Evolutionary conservation across 2,113 vertebrate species (phyloP), one percentile per base, ranked within the genome.

Genomic region (Rana temporaria): DNA sequence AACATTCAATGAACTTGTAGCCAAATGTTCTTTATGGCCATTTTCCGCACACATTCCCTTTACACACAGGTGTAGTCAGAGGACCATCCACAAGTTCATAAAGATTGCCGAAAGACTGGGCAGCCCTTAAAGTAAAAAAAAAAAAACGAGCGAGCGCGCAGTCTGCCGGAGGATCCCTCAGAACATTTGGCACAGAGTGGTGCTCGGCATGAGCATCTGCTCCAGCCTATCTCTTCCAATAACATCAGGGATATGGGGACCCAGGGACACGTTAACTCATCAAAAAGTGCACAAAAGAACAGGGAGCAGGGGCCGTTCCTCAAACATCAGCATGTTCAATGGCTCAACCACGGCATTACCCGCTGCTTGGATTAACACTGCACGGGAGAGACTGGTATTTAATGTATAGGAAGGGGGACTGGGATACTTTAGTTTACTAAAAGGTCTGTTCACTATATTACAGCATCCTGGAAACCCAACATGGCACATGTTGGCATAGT

Each of bases 221-320:
- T 90, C 84, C 56, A 66, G 72, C 86, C 85, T 62, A 84, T 85
- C 87, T 88, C 85, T 85, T 89, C 85, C 86, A 92, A 89, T 20
- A 90, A 89, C 90, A 91, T 89, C 88, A 89, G 90, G 91, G 86
- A 89, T 88, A 93, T 0, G 90, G 91, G 90, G 90, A 93, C 87
- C 90, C 74, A 34, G 91, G 90, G 92, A 92, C 79, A 88, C 90
- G 93, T 93, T 92, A 94, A 86, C 89, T 68, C 74, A 92, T 90
- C 90, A 89, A 89, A 92, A 90, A 85, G 85, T 85, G 85, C 88
- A 88, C 90, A 91, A 20, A 89, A 87, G 90, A 89, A 93, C 88
- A 87, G 86, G 87, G 90, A 88, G 87, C 87, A 87, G 88, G 84
- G 83, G 15, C 48, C 0, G 0, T 8, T 56, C 8, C 88, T 86